Evolutionary conservation across 1,140 invertebrate species (phyloP).

Genomic region (Bombus difficillimus): DNA sequence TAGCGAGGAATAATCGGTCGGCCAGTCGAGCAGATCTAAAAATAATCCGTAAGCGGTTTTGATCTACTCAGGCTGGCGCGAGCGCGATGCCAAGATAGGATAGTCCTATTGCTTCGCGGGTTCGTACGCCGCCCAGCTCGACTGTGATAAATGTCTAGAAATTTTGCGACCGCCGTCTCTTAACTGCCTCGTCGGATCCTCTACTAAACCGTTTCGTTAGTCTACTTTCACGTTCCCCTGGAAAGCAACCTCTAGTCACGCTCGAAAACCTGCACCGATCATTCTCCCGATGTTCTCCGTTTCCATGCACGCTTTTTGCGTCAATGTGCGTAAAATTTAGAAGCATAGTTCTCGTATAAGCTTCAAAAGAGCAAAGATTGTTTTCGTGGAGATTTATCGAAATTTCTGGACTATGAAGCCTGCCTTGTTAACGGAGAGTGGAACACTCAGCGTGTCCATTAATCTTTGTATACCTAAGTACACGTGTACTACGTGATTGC

Average conservation of each 20-base stretch:
- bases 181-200: neutral
- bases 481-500: neutral
- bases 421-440: neutral
- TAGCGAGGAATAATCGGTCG: conserved; percentile 69
- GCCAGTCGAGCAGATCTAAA: conserved; percentile 56
- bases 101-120: conserved; percentile 14
- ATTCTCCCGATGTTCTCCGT: neutral
- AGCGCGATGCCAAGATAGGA: conserved; percentile 64
- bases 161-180: conserved; percentile 26
- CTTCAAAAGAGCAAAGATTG: neutral
- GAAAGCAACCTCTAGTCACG: neutral
- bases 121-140: conserved; percentile 6
- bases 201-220: neutral
- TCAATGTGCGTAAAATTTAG: neutral
- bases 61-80: conserved; percentile 46
- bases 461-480: neutral
- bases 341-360: neutral
- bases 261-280: neutral
- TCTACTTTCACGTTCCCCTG: conserved; percentile 19
- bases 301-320: too few species aligned
- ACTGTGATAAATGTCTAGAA: conserved; percentile 52
- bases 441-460: neutral
- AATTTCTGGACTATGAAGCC: neutral
- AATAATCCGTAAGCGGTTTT: conserved; percentile 61
- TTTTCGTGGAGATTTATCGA: neutral